These are phyloP conservation scores for Sebastes jordani DNA, from an alignment of 2,797 vertebrate genomes.

Conservation along the genomic window DNA sequence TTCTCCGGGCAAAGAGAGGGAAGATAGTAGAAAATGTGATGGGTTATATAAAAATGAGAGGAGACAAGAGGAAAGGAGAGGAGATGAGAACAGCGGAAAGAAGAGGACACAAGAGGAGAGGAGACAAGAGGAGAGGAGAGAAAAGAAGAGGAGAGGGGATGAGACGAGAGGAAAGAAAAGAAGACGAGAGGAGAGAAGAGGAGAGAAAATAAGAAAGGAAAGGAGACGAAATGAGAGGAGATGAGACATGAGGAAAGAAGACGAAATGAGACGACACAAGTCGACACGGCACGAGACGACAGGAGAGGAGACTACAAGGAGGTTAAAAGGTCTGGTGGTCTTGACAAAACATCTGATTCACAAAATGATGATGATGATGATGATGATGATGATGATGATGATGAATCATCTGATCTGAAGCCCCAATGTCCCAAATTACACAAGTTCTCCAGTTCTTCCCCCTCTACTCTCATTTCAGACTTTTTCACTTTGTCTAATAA, in stretches of 20 bases:
- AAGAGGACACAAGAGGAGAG: background rate
- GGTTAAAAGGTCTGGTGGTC: slow-evolving; percentile 4
- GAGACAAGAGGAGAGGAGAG: background rate
- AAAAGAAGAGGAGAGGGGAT: background rate
- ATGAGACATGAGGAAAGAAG: background rate
- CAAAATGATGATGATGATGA: slow-evolving; percentile 67
- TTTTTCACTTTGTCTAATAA: background rate
- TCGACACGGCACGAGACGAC: too few species aligned
- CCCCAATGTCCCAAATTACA: slow-evolving; percentile 54
- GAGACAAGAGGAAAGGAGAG: background rate
- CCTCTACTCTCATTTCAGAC: slow-evolving; percentile 19
- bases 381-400: slow-evolving; percentile 54
- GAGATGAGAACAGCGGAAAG: background rate
- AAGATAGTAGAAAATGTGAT: background rate
- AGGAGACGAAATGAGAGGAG: too few species aligned
- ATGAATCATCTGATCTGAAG: slow-evolving; percentile 67
- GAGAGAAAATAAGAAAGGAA: background rate
- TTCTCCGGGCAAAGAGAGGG: slow-evolving; percentile 1
- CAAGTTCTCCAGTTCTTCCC: slow-evolving; percentile 3
- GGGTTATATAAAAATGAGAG: background rate
- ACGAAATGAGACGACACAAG: background rate
- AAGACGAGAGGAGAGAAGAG: background rate
- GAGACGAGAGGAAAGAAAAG: background rate
- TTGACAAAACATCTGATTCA: slow-evolving; percentile 69
- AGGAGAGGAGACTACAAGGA: background rate